Evolutionary conservation across 2,113 vertebrate genomes (phyloP).

Genomic region (Pterocles burchelli): DNA sequence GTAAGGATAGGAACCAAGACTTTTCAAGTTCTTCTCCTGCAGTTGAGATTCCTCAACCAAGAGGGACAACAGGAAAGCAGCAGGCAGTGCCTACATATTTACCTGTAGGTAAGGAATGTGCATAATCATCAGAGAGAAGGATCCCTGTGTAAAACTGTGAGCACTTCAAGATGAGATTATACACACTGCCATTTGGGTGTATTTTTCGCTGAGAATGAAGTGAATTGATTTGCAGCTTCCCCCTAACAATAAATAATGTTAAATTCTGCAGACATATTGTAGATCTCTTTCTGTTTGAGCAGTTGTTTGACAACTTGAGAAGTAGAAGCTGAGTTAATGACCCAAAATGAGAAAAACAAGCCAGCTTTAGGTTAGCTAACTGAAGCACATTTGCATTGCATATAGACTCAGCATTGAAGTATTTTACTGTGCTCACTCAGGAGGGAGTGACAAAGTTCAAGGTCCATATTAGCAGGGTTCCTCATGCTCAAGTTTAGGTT

Average conservation of each 20-base stretch:
- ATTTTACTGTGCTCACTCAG: neutral
- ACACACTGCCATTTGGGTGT: fast-evolving
- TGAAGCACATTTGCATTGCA: neutral
- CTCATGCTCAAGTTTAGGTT: neutral
- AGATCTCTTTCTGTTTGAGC: neutral
- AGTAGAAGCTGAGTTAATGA: neutral
- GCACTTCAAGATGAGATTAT: neutral
- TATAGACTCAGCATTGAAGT: neutral
- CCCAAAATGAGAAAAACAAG: neutral
- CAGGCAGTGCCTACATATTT: neutral
- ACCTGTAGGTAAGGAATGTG: neutral
- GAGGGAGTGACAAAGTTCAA: neutral
- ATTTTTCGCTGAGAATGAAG: neutral
- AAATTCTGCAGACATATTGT: neutral
- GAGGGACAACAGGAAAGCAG: neutral
- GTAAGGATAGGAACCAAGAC: neutral
- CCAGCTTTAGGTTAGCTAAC: neutral
- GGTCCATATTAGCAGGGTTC: neutral
- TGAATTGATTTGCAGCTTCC: neutral
- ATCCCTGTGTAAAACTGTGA: neutral
- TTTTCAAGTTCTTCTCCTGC: neutral
- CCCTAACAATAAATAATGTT: neutral
- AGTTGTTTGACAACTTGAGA: neutral
- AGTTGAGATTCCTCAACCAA: neutral
- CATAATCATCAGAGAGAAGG: neutral